These are phyloP conservation scores for Sebastiscus tertius DNA, from an alignment of 2,797 vertebrate species.

Conservation along the genomic window DNA sequence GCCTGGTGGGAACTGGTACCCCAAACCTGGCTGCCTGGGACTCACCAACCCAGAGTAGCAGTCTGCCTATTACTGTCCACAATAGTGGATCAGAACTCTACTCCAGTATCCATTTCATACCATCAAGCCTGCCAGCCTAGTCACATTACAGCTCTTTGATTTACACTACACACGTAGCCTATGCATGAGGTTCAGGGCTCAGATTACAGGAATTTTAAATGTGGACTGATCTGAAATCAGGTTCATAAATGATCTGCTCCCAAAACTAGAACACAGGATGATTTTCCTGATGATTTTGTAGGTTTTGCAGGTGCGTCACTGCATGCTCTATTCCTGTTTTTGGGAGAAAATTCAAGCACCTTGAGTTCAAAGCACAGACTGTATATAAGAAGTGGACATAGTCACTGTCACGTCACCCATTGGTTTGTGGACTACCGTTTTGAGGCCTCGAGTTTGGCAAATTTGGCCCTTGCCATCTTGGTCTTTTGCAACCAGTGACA, in stretches of 20 bases:
- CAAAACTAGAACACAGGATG: neutral
- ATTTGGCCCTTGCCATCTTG: too few relatives aligned
- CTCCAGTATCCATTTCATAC: slow-evolving; percentile 18
- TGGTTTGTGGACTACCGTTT: too few relatives aligned
- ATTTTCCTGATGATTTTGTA: neutral
- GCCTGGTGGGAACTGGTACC: slow-evolving; percentile 1
- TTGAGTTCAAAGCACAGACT: neutral
- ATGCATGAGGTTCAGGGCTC: neutral
- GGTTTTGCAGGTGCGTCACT: neutral
- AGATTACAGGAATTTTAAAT: slow-evolving; percentile 13
- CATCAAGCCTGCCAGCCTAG: neutral
- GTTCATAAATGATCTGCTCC: neutral
- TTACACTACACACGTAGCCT: neutral
- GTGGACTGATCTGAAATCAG: neutral
- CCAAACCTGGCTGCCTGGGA: neutral
- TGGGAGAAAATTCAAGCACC: neutral
- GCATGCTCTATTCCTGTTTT: neutral
- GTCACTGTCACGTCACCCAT: too few relatives aligned
- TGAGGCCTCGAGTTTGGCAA: too few relatives aligned
- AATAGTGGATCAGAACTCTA: neutral
- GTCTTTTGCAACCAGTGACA: too few relatives aligned
- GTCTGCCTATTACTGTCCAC: neutral
- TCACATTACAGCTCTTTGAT: slow-evolving; percentile 33
- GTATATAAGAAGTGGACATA: too few relatives aligned
- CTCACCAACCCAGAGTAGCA: neutral